Conservation (phyloP, 2,888 invertebrate species). For the Epinotia nisella region DNA sequence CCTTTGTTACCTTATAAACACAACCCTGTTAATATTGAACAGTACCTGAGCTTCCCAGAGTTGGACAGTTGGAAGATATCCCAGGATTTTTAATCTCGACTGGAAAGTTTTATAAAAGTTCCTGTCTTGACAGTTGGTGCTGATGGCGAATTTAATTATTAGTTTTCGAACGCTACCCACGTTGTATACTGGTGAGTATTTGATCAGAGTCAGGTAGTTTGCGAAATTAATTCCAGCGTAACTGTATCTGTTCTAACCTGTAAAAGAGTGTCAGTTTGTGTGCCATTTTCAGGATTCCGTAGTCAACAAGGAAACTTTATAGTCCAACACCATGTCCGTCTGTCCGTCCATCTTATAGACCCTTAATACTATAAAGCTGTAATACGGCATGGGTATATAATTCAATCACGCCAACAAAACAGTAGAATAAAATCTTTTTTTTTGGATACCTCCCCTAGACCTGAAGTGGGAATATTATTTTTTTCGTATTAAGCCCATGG, state of each 20-base stretch:
- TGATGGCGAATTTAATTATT: constrained; percentile 15
- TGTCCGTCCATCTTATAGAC: no score
- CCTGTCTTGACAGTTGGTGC: not conserved
- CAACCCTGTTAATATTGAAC: constrained; percentile 20
- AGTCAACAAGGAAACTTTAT: no score
- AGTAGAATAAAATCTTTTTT: no score
- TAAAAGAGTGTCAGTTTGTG: no score
- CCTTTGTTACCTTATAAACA: constrained; percentile 4
- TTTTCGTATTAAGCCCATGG: no score
- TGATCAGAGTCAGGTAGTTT: not conserved
- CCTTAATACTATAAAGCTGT: no score
- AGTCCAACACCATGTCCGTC: no score
- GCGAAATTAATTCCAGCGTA: not conserved
- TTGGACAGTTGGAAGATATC: not conserved
- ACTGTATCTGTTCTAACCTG: not conserved
- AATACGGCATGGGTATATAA: no score
- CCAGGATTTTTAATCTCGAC: not conserved
- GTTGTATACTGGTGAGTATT: not conserved
- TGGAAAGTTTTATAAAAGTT: constrained; percentile 8
- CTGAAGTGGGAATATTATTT: no score
- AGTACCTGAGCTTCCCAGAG: constrained; percentile 2
- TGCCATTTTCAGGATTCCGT: no score
- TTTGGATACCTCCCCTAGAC: no score
- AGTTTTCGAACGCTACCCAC: constrained; percentile 16
- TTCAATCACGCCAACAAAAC: no score